Conservation (phyloP, 2,113 vertebrate species). For the Maccullochella peelii region DNA sequence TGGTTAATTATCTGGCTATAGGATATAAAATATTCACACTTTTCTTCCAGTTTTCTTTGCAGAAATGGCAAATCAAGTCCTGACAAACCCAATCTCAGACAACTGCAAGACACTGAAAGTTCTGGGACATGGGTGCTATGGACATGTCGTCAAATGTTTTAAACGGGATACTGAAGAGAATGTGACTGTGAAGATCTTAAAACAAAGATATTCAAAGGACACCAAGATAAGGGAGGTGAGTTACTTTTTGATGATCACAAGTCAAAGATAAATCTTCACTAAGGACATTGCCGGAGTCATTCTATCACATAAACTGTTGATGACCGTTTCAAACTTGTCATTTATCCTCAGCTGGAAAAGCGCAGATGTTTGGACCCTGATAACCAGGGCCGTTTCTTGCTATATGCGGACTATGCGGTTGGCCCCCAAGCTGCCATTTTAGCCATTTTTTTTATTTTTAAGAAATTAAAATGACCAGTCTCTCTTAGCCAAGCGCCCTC, state of each 20-base stretch:
- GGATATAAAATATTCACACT: neutral
- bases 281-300: neutral
- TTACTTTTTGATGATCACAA: neutral
- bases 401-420: too few species aligned
- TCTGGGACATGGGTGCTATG: neutral
- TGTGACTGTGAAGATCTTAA: conserved; percentile 21
- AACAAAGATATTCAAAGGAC: neutral
- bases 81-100: neutral
- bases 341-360: conserved; percentile 1
- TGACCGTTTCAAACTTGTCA: neutral
- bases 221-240: neutral
- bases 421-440: too few species aligned
- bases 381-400: too few species aligned
- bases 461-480: too few species aligned
- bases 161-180: neutral
- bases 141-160: neutral
- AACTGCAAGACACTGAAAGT: neutral
- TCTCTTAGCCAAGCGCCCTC: too few species aligned
- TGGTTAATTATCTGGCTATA: neutral
- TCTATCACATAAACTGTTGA: neutral
- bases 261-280: neutral
- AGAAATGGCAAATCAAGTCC: neutral
- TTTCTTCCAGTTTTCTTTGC: neutral
- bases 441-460: too few species aligned
- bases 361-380: conserved; percentile 12